phyloP scores from a whole-genome alignment of 2,888 invertebrate species.

The Microctonus brassicae region DNA sequence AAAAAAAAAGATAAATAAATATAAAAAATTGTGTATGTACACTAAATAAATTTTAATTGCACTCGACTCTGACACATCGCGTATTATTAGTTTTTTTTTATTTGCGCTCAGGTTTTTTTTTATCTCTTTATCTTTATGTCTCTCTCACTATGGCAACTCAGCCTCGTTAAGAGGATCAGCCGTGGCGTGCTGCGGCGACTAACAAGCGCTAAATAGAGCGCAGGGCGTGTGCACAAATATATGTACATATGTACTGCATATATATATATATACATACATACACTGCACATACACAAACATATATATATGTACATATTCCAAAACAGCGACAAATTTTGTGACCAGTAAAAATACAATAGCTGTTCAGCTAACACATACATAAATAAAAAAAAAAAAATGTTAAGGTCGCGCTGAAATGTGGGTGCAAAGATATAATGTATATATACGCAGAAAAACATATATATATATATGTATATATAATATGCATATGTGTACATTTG shows the following conservation, averaged over 20 bases:
- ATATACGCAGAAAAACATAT: conserved; percentile 15
- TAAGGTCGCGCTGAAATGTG: conserved; percentile 20
- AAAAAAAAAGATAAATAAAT: not conserved
- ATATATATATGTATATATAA: conserved; percentile 5
- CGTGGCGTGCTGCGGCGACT: conserved; percentile 63
- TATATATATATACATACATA: conserved; percentile 2
- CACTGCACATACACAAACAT: too few species aligned
- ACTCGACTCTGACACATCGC: not conserved
- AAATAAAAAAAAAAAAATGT: conserved; percentile 19
- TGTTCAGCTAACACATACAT: conserved; percentile 28
- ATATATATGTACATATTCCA: not conserved
- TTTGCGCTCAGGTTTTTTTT: not conserved
- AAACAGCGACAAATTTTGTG: conserved; percentile 32
- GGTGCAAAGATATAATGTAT: conserved; percentile 6
- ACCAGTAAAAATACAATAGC: conserved; percentile 26
- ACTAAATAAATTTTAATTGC: not conserved
- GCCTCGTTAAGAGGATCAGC: conserved; percentile 66
- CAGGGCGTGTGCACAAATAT: conserved; percentile 26
- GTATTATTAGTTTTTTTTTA: not conserved
- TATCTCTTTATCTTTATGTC: not conserved
- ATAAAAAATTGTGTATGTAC: too few species aligned
- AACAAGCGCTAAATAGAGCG: conserved; percentile 68
- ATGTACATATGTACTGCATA: conserved; percentile 14
- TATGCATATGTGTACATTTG: not conserved
- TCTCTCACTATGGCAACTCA: conserved; percentile 23